Percentiles rank a stretch among this genome's conserved stretches.
Conservation (phyloP, 2,113 vertebrate genomes). For the Coregonus clupeaformis region DNA sequence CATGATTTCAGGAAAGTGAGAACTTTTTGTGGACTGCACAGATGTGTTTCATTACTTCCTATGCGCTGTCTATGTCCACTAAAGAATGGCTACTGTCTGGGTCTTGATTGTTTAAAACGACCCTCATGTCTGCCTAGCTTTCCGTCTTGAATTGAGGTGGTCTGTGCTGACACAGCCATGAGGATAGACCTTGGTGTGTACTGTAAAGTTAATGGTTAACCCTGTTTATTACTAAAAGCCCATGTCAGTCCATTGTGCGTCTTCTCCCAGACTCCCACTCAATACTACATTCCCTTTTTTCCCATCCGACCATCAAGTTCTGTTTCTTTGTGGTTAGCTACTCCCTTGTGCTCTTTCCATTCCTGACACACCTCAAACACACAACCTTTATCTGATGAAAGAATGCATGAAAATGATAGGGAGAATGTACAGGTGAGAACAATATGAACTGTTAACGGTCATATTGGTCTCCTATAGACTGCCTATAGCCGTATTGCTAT, state of each 20-base stretch:
- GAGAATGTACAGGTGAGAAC: conserved; percentile 20
- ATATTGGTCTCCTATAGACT: neutral
- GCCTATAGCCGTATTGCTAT: neutral
- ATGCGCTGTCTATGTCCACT: neutral
- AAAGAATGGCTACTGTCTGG: neutral
- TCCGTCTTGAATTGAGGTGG: conserved; percentile 32
- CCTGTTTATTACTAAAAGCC: conserved; percentile 55
- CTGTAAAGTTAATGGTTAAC: conserved; percentile 14
- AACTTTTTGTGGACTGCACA: conserved; percentile 15
- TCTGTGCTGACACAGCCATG: conserved; percentile 47
- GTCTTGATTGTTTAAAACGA: conserved; percentile 36
- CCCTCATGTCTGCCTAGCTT: neutral
- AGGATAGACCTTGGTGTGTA: conserved; percentile 55
- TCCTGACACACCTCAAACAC: conserved; percentile 60
- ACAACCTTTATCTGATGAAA: conserved; percentile 56
- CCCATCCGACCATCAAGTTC: neutral
- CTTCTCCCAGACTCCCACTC: conserved; percentile 3
- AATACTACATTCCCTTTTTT: neutral
- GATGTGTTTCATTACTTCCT: conserved; percentile 24
- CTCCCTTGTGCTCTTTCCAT: conserved; percentile 27
- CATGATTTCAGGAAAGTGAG: conserved; percentile 17
- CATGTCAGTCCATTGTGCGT: neutral
- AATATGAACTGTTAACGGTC: neutral
- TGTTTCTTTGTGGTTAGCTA: too few species aligned
- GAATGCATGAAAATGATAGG: conserved; percentile 46